These are phyloP conservation scores for Epistrophe eligans DNA, from an alignment of 2,888 invertebrate genomes.

Conservation along the genomic window DNA sequence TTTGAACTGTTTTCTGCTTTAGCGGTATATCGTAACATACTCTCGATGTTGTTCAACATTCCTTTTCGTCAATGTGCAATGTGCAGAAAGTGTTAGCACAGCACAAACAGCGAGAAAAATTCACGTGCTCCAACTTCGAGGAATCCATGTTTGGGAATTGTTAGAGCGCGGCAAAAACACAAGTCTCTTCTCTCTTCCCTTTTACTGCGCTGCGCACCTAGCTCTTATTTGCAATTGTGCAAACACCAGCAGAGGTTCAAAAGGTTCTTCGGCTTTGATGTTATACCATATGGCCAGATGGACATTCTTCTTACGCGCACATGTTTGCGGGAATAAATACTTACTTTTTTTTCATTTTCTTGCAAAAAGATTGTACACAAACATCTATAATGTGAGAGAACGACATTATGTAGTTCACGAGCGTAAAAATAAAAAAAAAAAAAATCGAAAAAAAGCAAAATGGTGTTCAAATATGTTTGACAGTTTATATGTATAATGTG, in stretches of 20 bases:
- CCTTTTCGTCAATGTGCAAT: constrained; percentile 65
- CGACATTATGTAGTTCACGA: constrained; percentile 30
- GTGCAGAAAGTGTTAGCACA: constrained; percentile 50
- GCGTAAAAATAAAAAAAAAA: constrained; percentile 15
- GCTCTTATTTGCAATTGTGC: constrained; percentile 56
- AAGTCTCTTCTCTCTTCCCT: constrained; percentile 42
- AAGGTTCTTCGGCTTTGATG: constrained; percentile 72
- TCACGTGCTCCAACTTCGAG: constrained; percentile 72
- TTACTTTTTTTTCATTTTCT: neutral
- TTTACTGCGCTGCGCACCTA: constrained; percentile 31
- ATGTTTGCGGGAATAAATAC: constrained; percentile 56
- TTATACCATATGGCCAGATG: constrained; percentile 75
- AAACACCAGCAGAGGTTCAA: constrained; percentile 66
- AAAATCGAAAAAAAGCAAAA: constrained; percentile 42
- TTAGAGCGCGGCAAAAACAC: constrained; percentile 72
- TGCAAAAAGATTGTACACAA: constrained; percentile 13
- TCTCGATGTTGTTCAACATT: constrained; percentile 66
- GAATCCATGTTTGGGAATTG: constrained; percentile 74
- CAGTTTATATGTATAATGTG: constrained; percentile 60
- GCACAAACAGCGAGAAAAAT: constrained; percentile 64
- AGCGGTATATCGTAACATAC: constrained; percentile 53
- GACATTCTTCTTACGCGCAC: constrained; percentile 72
- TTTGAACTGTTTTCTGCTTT: constrained; percentile 58
- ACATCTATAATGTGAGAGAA: neutral
- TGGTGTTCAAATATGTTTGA: constrained; percentile 71